Evolutionary conservation across 2,888 invertebrate species (phyloP).

Genomic region (Phengaris alcon): DNA sequence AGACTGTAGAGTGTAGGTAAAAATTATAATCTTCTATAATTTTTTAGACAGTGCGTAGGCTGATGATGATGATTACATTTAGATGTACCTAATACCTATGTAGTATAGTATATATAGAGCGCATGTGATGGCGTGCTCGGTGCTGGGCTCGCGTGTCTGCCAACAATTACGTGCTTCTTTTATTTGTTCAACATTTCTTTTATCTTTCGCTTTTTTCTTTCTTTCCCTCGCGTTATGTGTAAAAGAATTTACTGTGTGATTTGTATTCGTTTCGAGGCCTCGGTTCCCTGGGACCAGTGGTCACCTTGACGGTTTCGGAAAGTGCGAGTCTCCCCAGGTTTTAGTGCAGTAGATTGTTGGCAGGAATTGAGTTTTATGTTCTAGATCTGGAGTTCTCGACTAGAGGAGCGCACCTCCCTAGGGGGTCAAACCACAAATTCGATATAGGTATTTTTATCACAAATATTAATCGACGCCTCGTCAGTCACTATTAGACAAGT

Average conservation of each 20-base stretch:
- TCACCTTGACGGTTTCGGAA: not conserved
- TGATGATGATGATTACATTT: too few relatives aligned
- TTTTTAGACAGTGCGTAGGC: too few relatives aligned
- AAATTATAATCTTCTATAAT: too few relatives aligned
- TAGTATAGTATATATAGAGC: not conserved
- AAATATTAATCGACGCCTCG: too few relatives aligned
- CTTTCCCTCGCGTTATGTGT: constrained; percentile 31
- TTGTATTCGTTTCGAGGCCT: constrained; percentile 10
- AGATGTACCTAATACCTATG: not conserved
- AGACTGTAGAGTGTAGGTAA: too few relatives aligned
- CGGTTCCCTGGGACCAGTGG: not conserved
- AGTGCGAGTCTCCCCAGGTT: not conserved
- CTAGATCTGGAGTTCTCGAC: too few relatives aligned
- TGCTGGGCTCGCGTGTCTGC: constrained; percentile 30
- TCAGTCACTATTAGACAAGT: too few relatives aligned
- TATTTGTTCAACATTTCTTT: constrained; percentile 41
- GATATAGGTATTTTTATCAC: too few relatives aligned
- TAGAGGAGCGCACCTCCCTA: too few relatives aligned
- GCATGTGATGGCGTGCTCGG: constrained; percentile 29
- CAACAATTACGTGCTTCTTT: constrained; percentile 36
- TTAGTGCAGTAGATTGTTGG: too few relatives aligned
- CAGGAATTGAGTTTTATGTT: too few relatives aligned
- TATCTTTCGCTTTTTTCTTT: constrained; percentile 37
- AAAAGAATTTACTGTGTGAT: constrained; percentile 18
- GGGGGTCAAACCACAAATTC: too few relatives aligned